A percentile compares a stretch with the other conserved stretches of the same genome.
Evolutionary conservation across 2,113 vertebrate species (phyloP).

Genomic region (Mellivora capensis): DNA sequence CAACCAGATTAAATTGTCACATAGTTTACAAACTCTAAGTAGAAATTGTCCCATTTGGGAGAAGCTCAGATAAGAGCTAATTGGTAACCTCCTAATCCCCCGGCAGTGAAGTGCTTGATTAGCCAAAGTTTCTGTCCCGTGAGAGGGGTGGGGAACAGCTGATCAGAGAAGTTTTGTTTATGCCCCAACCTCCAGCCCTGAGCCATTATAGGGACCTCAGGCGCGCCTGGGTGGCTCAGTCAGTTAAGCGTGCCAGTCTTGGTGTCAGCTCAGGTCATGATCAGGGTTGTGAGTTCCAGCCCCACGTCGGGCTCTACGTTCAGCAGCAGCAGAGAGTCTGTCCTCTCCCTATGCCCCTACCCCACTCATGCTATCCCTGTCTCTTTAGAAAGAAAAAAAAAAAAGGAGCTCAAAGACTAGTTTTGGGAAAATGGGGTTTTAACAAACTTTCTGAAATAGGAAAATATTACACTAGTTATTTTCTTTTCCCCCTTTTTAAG

Average conservation of each 20-base stretch:
- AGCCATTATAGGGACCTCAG: constrained; percentile 9
- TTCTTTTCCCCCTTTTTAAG: neutral
- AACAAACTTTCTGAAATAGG: constrained; percentile 27
- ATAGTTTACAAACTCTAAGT: constrained; percentile 35
- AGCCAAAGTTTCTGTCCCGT: constrained; percentile 20
- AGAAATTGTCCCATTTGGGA: constrained; percentile 57
- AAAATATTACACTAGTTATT: neutral
- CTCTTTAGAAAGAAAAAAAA: neutral
- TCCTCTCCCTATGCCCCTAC: neutral
- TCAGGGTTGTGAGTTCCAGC: neutral
- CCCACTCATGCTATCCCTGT: neutral
- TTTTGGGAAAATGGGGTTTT: constrained; percentile 12
- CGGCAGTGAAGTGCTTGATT: constrained; percentile 22
- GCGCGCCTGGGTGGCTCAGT: neutral
- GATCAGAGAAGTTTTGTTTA: constrained; percentile 42
- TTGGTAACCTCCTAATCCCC: constrained; percentile 32
- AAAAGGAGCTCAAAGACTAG: constrained; percentile 19
- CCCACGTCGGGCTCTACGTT: neutral
- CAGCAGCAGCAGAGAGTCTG: neutral
- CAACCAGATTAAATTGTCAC: constrained; percentile 46
- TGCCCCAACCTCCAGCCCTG: neutral
- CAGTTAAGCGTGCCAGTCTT: neutral
- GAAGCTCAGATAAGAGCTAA: constrained; percentile 60
- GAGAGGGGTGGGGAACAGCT: neutral
- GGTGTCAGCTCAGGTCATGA: neutral